phyloP scores from a whole-genome alignment of 2,797 vertebrate genomes.

The Kryptolebias ocellatus region DNA sequence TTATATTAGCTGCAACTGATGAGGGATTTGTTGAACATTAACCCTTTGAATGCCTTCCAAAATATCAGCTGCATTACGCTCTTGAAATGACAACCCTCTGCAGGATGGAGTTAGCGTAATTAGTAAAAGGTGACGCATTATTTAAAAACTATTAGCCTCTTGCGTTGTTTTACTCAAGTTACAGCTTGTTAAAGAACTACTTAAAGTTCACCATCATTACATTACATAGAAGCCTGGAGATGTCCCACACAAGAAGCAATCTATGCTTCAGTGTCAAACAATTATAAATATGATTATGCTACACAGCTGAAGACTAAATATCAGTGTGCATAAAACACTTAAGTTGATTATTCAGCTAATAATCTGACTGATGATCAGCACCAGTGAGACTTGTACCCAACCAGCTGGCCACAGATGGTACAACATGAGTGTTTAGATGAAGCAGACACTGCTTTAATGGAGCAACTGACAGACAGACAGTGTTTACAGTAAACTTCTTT shows the following conservation, averaged over 20 bases:
- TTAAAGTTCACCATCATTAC: background rate
- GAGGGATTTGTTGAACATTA: background rate
- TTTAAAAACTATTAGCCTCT: background rate
- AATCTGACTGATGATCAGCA: slow-evolving; percentile 42
- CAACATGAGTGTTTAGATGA: slow-evolving; percentile 48
- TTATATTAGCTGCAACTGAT: too few relatives aligned
- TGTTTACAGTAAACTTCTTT: slow-evolving; percentile 56
- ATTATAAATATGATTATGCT: slow-evolving; percentile 9
- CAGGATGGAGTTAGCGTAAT: background rate
- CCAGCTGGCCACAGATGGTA: slow-evolving; percentile 65
- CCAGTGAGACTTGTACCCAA: slow-evolving; percentile 33
- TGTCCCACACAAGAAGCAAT: background rate
- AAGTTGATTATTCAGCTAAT: slow-evolving; percentile 55
- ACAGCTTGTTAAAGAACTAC: background rate
- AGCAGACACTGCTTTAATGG: slow-evolving; percentile 45
- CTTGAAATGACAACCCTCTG: too few relatives aligned
- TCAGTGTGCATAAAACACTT: slow-evolving; percentile 28
- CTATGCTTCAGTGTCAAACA: background rate
- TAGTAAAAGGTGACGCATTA: background rate
- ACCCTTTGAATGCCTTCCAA: too few relatives aligned
- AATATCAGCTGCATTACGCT: background rate
- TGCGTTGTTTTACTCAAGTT: slow-evolving; percentile 1
- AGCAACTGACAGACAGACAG: slow-evolving; percentile 43
- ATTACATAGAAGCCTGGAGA: background rate
- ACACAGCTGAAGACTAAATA: slow-evolving; percentile 29